These are phyloP conservation scores for Amyelois transitella DNA, from an alignment of 1,140 invertebrate genomes.

Conservation along the genomic window DNA sequence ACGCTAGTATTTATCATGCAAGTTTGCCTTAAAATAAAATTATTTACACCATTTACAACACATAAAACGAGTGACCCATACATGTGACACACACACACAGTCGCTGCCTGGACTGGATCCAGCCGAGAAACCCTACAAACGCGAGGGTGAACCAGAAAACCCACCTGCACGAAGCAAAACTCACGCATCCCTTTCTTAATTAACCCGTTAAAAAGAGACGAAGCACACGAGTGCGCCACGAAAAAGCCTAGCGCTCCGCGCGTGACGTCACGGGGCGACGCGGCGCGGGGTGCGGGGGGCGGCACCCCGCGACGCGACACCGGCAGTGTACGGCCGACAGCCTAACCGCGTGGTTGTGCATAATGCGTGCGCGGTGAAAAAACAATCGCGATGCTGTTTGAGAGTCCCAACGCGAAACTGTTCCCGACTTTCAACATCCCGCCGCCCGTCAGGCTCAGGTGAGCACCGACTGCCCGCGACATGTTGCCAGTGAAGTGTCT, in stretches of 20 bases:
- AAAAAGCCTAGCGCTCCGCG: slow-evolving; percentile 21
- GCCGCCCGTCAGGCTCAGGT: slow-evolving; percentile 68
- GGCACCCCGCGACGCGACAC: slow-evolving; percentile 16
- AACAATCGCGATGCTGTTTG: slow-evolving; percentile 65
- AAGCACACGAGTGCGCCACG: slow-evolving; percentile 1
- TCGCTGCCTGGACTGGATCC: background rate
- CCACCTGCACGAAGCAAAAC: slow-evolving; percentile 13
- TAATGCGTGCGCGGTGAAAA: slow-evolving; percentile 61
- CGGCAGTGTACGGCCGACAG: slow-evolving; percentile 58
- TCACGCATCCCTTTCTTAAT: slow-evolving; percentile 11
- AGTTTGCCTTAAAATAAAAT: too few species aligned
- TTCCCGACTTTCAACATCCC: slow-evolving; percentile 71
- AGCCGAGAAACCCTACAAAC: slow-evolving; percentile 20
- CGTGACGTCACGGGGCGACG: slow-evolving; percentile 32
- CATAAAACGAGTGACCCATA: too few species aligned
- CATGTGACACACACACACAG: too few species aligned
- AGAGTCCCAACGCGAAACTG: slow-evolving; percentile 70
- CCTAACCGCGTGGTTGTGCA: slow-evolving; percentile 43
- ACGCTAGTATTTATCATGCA: too few species aligned
- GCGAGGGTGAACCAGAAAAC: slow-evolving; percentile 11
- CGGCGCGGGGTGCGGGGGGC: slow-evolving; percentile 24
- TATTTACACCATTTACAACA: too few species aligned
- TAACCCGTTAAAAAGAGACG: background rate
- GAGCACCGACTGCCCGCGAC: slow-evolving; percentile 23
- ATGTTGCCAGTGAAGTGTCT: slow-evolving; percentile 35